Base-by-base conservation (phyloP, 2,797 vertebrate genomes). In the Tachyglossus aculeatus region DNA sequence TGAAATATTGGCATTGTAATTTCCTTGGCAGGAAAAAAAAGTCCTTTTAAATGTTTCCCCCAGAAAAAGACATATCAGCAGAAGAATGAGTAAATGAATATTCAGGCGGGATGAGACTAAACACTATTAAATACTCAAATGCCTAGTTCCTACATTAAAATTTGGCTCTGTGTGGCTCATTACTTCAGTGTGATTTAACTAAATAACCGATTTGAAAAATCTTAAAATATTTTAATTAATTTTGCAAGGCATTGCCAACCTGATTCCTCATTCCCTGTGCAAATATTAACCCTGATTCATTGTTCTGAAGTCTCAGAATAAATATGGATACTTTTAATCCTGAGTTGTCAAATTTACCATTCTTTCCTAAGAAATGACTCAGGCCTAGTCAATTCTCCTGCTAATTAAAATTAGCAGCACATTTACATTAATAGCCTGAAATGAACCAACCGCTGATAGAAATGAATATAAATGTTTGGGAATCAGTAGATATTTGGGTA, bases 151-250 rank as follows among this genome's bases (percentile, higher is more conserved):
- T 31, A 2, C 1, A 54, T 33, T 70, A 70, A 71, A 79, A n/a
- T 41, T 32, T n/a, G 10, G 8, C 29, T 83, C 37, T 74, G 41
- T 38, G 59, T 36, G 72, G 62, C 77, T 77, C 74, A 74, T 83
- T 89, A 67, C 56, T 80, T 86, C 62, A 50, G 57, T 48, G 48
- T 68, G 24, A 68, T 84, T 80, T 72, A 59, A 63, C 75, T 88
- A 77, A 91, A 84, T 83, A 80, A 70, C 27, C 39, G 55, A 74
- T 75, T 80, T 76, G 86, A 71, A 74, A 61, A 52, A 55, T 44
- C 74, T 74, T 67, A 81, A 82, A 78, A 25, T 47, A 60, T 85
- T 83, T 82, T 36, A 89, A 87, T 87, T 88, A 76, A 88, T 90
- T 92, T 91, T 64, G 68, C 83, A 83, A 88, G 67, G 27, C 2